Evolutionary conservation across 2,113 vertebrate species (phyloP), one percentile per base, ranked within the genome.

Genomic region (Calidris pygmaea): DNA sequence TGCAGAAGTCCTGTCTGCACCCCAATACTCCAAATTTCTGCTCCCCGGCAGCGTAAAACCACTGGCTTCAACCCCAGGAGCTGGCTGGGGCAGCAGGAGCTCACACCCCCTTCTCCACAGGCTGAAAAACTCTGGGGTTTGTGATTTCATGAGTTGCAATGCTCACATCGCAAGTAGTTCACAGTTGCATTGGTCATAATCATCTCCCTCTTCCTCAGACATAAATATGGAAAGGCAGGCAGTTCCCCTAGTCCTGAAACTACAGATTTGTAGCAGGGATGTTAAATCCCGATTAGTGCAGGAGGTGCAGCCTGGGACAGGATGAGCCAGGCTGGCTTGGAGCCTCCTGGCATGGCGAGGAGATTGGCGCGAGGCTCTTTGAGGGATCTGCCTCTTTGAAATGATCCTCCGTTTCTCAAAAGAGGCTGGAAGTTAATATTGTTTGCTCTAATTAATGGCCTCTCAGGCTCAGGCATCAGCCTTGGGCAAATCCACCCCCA

Each of bases 371-470:
- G 12, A 82, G n/a, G 29, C 37, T 21, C 79, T 89, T 59, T 0
- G 9, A 55, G 22, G 21, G 37, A 60, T 34, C 73, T 84, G 48
- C 43, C 62, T 87, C 87, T 92, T 92, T 87, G 92, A 93, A 93
- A 85, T 34, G 3, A 80, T 92, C 62, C 48, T 72, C 65, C 58
- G 71, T 68, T 94, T 89, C 81, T 89, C 72, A 82, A 78, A 93
- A 95, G 86, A 87, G 27, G n/a, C 58, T 91, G 45, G 37, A 94
- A 93, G 70, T 67, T 84, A 90, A 58, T 84, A 68, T 22, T 65
- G 35, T 92, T 89, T 53, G 35, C 43, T 37, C 35, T 97, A 97
- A 96, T 96, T 94, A 92, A 92, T 90, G 80, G 73, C 53, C 60
- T 94, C 56, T 78, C 35, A 68, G 81, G 47, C 79, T 74, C 94